Evolutionary conservation across 1,140 invertebrate genomes (phyloP).

Genomic region (Frieseomelitta varia): DNA sequence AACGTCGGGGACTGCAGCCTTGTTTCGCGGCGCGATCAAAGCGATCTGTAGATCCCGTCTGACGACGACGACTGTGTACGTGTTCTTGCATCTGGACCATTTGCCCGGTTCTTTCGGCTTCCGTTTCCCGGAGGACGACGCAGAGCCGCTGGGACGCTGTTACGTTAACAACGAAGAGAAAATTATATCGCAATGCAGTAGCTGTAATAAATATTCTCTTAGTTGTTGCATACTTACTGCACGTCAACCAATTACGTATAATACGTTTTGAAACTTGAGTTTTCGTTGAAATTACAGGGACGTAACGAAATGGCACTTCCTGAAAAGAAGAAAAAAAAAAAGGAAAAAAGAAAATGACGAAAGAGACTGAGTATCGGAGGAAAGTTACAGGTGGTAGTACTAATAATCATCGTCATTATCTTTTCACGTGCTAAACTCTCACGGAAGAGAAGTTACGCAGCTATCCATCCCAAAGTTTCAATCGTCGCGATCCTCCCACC

Average conservation of each 20-base stretch:
- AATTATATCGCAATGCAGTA: too few species aligned
- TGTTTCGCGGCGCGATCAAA: conserved; percentile 44
- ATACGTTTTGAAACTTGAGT: too few species aligned
- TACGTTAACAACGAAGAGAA: too few species aligned
- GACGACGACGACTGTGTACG: neutral
- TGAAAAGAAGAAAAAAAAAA: too few species aligned
- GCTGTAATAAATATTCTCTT: neutral
- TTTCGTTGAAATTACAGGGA: neutral
- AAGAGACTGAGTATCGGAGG: neutral
- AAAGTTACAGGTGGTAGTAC: neutral
- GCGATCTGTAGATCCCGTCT: neutral
- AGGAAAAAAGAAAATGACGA: neutral
- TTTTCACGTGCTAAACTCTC: neutral
- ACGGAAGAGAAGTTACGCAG: neutral
- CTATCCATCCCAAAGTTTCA: neutral
- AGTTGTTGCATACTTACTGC: neutral
- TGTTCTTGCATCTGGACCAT: conserved; percentile 4
- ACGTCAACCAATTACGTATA: neutral
- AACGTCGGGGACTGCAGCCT: conserved; percentile 12
- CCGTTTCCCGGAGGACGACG: conserved; percentile 9
- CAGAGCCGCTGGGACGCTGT: too few species aligned
- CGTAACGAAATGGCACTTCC: neutral
- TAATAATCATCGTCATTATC: neutral
- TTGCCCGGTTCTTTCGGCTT: conserved; percentile 7
- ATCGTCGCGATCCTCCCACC: neutral